Base-by-base conservation (phyloP, 1,140 invertebrate species). In the Hormaphis cornu region DNA sequence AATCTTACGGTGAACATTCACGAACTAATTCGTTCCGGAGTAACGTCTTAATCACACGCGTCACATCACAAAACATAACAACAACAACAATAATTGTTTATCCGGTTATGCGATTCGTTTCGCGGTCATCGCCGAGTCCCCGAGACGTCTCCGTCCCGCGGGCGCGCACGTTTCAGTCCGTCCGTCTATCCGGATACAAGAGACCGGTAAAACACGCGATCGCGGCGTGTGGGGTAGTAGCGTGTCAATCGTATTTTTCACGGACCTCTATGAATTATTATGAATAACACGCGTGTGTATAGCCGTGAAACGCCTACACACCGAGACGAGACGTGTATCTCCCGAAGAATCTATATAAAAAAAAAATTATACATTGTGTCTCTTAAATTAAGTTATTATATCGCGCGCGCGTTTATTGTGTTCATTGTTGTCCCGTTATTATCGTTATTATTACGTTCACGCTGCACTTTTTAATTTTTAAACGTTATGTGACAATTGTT, bases 61-160 rank as follows among this genome's bases (percentile, higher is more conserved):
- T n/a, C n/a, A n/a, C n/a, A n/a, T n/a, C n/a, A n/a, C n/a, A n/a
- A n/a, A n/a, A n/a, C n/a, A n/a, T n/a, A n/a, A n/a, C 37, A 40
- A 40, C 37, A 40, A 42, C 26, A 37, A 59, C 26, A 59, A 59
- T 28, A 46, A 61, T 61, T 46, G 40, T 61, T 46, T 61, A 61
- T 61, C 40, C 58, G 58, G 58, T n/a, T n/a, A n/a, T 30, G 24
- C 33, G 20, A 61, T 61, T 61, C 42, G 58, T 61, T 30, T 46
- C 40, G 58, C 8, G 46, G 46, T 20, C 16, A 24, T 20, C 46
- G 18, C 46, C 6, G 6, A 4, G 30, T 9, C 28, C 8, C 8
- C 30, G n/a, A n/a, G n/a, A n/a, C n/a, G n/a, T n/a, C n/a, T n/a
- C n/a, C n/a, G n/a, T n/a, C n/a, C n/a, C n/a, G n/a, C n/a, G n/a